These are phyloP conservation scores for Chloebia gouldiae DNA, from an alignment of 2,113 vertebrate species.

Conservation along the genomic window DNA sequence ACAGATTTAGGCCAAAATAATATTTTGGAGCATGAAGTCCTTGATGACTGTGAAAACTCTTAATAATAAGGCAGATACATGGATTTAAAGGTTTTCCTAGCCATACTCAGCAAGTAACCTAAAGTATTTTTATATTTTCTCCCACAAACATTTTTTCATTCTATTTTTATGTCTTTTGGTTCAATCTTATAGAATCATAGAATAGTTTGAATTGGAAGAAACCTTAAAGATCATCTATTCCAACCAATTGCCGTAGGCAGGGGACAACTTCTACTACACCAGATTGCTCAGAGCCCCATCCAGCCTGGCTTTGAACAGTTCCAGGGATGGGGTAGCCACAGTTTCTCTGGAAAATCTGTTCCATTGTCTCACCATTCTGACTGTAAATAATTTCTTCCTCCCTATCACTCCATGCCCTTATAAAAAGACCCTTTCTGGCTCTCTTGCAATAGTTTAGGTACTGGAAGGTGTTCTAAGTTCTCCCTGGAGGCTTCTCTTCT, in stretches of 20 bases:
- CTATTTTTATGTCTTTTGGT: background rate
- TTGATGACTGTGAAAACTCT: background rate
- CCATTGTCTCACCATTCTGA: background rate
- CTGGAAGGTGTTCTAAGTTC: background rate
- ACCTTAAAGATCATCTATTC: background rate
- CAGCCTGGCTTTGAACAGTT: background rate
- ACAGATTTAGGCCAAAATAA: conserved; percentile 11
- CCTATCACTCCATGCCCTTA: background rate
- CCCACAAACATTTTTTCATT: background rate
- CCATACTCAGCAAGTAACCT: background rate
- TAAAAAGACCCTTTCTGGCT: background rate
- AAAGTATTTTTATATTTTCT: background rate
- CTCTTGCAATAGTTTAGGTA: background rate
- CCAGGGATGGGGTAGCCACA: background rate
- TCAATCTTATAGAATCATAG: background rate
- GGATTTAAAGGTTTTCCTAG: background rate
- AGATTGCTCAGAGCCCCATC: background rate
- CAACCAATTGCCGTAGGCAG: background rate
- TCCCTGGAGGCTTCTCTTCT: background rate
- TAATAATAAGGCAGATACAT: background rate
- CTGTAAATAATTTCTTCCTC: background rate
- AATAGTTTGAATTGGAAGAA: background rate
- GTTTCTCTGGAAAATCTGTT: background rate
- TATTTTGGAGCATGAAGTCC: background rate
- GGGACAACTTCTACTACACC: background rate